A percentile compares a stretch with the other conserved stretches of the same genome.
Conservation (phyloP, 2,888 invertebrate species). For the Gerris lacustris region DNA sequence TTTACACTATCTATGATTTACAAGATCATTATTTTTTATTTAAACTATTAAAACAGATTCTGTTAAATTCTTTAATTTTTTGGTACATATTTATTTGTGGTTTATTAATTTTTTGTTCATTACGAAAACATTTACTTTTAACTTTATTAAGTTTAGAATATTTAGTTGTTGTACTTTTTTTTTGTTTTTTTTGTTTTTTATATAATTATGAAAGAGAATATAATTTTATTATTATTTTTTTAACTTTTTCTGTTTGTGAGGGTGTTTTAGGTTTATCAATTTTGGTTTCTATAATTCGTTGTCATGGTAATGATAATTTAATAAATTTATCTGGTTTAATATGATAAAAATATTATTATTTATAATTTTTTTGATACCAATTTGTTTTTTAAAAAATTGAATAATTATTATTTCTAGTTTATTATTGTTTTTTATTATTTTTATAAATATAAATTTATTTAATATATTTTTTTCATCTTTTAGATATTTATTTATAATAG, state of each 20-base stretch:
- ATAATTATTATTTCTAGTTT: conserved; percentile 43
- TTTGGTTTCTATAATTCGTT: conserved; percentile 49
- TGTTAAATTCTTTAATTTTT: conserved; percentile 38
- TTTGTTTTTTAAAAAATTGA: conserved; percentile 39
- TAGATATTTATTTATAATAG: too few species aligned
- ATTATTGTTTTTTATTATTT: conserved; percentile 42
- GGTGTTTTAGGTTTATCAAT: conserved; percentile 50
- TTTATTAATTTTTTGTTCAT: conserved; percentile 33
- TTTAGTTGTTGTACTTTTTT: conserved; percentile 44
- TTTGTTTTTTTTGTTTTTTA: conserved; percentile 42
- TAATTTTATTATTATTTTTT: conserved; percentile 50
- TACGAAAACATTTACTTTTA: conserved; percentile 47
- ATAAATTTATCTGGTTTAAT: conserved; percentile 43
- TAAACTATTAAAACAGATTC: conserved; percentile 54
- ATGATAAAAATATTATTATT: conserved; percentile 49
- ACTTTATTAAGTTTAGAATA: conserved; percentile 49
- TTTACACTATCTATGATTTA: conserved; percentile 48
- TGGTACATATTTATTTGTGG: conserved; percentile 35
- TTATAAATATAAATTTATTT: conserved; percentile 38
- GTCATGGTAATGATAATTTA: conserved; percentile 52
- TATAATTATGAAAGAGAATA: too few species aligned
- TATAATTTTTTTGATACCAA: conserved; percentile 41
- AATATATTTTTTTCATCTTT: too few species aligned
- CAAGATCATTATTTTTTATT: conserved; percentile 54
- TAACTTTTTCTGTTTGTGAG: conserved; percentile 40